Evolutionary conservation across 1,140 invertebrate genomes (phyloP).

Genomic region (Vollenhovia emeryi): DNA sequence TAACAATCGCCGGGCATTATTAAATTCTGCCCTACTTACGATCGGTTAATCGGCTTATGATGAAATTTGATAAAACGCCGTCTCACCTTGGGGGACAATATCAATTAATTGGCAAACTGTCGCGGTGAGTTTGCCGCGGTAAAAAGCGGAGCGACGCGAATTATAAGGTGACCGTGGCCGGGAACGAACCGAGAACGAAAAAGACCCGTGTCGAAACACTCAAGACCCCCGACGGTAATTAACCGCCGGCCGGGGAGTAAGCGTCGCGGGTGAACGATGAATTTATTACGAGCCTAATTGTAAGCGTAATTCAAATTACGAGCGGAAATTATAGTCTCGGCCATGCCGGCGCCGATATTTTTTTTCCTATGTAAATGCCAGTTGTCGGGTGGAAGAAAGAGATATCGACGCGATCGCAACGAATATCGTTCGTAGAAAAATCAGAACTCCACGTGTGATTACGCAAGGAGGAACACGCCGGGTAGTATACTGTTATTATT

Average conservation of each 20-base stretch:
- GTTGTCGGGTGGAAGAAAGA: background rate
- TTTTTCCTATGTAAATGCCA: background rate
- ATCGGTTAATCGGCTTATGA: constrained; percentile 28
- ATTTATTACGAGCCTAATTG: constrained; percentile 51
- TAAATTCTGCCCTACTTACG: constrained; percentile 51
- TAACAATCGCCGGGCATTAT: constrained; percentile 40
- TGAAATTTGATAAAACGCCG: constrained; percentile 43
- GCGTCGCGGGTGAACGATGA: constrained; percentile 35
- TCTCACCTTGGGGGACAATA: constrained; percentile 45
- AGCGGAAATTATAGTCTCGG: constrained; percentile 6
- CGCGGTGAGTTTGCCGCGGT: constrained; percentile 47
- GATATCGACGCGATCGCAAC: background rate
- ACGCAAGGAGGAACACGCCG: constrained; percentile 54
- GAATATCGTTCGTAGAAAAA: background rate
- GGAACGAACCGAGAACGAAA: background rate
- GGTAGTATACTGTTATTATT: constrained; percentile 62
- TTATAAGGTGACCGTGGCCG: background rate
- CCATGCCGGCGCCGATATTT: background rate
- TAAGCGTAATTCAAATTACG: constrained; percentile 44
- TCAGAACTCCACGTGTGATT: constrained; percentile 46
- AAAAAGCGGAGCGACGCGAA: constrained; percentile 48
- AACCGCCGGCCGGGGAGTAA: background rate
- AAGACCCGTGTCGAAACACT: constrained; percentile 46
- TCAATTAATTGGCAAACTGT: constrained; percentile 50
- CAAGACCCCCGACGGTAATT: constrained; percentile 28